phyloP scores from a whole-genome alignment of 2,113 vertebrate species.

The Emydura subglobosa region DNA sequence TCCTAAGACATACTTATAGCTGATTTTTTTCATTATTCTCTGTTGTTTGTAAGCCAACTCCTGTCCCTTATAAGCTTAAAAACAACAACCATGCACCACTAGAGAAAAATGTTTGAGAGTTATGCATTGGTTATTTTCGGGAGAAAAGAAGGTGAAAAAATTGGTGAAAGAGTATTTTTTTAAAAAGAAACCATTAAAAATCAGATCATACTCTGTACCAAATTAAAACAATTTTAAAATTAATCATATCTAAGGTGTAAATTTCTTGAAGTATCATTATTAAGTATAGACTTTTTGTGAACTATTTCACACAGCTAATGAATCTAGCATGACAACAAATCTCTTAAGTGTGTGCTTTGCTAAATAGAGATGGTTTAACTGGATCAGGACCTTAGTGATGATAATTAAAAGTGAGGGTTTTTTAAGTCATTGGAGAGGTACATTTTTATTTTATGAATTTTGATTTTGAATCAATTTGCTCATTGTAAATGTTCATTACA shows the following conservation, averaged over 20 bases:
- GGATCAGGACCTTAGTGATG: not conserved
- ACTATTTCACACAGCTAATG: not conserved
- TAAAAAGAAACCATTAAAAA: not conserved
- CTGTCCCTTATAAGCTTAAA: not conserved
- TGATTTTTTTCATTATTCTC: not conserved
- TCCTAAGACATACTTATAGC: not conserved
- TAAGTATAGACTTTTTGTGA: not conserved
- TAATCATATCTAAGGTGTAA: not conserved
- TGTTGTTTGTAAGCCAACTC: not conserved
- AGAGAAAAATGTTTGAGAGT: no score
- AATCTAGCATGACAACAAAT: not conserved
- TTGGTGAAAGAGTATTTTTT: no score
- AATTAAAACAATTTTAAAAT: not conserved
- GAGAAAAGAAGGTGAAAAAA: no score
- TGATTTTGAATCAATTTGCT: not conserved
- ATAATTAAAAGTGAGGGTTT: not conserved
- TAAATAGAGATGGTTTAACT: not conserved
- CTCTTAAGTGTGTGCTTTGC: not conserved
- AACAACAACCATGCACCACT: not conserved
- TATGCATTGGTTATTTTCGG: no score
- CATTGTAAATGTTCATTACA: not conserved
- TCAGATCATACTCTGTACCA: rapidly evolving
- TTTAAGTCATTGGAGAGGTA: not conserved
- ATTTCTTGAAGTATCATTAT: not conserved
- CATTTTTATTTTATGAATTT: not conserved